Evolutionary conservation across 2,888 invertebrate species (phyloP), one percentile per base, ranked within the genome.

Genomic region (Dendrolimus houi): DNA sequence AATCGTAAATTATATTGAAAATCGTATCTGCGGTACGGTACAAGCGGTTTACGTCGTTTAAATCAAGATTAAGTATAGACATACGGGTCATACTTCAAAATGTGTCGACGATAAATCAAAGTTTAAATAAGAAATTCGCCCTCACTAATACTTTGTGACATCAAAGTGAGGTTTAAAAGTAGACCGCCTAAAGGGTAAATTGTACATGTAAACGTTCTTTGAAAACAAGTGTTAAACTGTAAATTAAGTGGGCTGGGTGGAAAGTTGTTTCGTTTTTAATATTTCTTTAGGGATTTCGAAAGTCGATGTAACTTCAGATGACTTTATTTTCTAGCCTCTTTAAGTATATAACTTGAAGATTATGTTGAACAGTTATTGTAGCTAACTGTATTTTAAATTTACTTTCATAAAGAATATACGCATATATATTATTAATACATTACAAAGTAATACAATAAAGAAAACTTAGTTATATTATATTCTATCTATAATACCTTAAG

Each of bases 11-110:
- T 79, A 47, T 47, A 47, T 69, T 71, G 74, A 76, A 80, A 81
- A 79, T 74, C 79, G 71, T 77, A 74, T 75, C 75, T 77, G 66
- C 47, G 65, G 66, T 63, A 74, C 69, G 66, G 79, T 47, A 78
- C 84, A 80, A 78, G 73, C 75, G 74, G 75, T 76, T 75, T 75
- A 78, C 69, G 83, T 78, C 82, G 68, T 75, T 75, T 87, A 84
- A 87, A 87, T 88, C 87, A 87, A 85, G 88, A 87, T 85, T 81
- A 81, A 87, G 79, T 81, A 72, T 74, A 57, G 74, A 63, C 81
- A 83, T 77, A 83, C 79, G 79, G 77, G 78, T 79, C 74, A 76
- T 85, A 78, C 80, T 77, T 86, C 84, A 86, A 81, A 83, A 81
- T 71, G 65, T 77, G 84, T 85, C 85, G 65, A 61, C 73, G 54